Evolutionary conservation across 2,113 vertebrate species (phyloP).

Genomic region (Antennarius striatus): DNA sequence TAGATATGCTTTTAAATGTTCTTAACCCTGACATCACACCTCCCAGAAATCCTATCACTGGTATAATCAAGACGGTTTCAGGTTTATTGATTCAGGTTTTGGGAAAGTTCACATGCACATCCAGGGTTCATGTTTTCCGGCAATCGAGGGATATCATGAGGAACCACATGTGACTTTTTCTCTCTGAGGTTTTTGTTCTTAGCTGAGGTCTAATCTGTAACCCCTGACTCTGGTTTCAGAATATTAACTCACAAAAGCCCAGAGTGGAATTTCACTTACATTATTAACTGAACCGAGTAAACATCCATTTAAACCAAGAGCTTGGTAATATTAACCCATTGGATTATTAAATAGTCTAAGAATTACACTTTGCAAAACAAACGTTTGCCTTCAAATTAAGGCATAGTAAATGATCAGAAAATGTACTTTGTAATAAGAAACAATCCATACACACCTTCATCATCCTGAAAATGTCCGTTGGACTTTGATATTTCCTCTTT

Average conservation of each 20-base stretch:
- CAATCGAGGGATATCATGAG: too few relatives aligned
- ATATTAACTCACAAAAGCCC: neutral
- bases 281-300: too few relatives aligned
- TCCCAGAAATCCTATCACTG: neutral
- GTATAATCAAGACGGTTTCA: neutral
- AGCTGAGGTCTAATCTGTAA: conserved; percentile 6
- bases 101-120: neutral
- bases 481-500: conserved; percentile 45
- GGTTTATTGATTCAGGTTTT: neutral
- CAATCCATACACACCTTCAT: conserved; percentile 62
- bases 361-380: too few relatives aligned
- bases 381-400: too few relatives aligned
- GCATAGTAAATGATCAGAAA: neutral
- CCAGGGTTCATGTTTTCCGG: too few relatives aligned
- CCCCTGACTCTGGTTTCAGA: conserved; percentile 5
- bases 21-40: too few relatives aligned
- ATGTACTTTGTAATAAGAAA: neutral
- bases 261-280: too few relatives aligned
- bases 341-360: too few relatives aligned
- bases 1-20: too few relatives aligned
- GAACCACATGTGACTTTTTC: neutral
- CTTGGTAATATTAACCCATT: too few relatives aligned
- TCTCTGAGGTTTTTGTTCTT: neutral
- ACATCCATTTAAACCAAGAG: too few relatives aligned
- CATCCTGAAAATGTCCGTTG: conserved; percentile 63